Percentiles rank a stretch among this genome's conserved stretches.
phyloP scores from a whole-genome alignment of 2,797 vertebrate genomes.

The Chrosomus eos region DNA sequence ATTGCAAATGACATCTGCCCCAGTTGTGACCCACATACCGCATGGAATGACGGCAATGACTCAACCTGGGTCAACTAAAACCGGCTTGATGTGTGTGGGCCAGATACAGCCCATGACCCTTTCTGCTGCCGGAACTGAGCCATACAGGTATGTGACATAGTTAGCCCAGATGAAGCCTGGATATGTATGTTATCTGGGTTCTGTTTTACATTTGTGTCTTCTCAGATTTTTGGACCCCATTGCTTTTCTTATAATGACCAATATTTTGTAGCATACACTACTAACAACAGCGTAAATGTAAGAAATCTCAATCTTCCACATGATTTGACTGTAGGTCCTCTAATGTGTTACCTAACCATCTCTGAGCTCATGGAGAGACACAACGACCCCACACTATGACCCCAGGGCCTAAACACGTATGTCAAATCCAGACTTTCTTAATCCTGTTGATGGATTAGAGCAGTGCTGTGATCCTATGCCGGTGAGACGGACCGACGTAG shows the following conservation, averaged over 20 bases:
- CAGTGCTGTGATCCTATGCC: constrained; percentile 4
- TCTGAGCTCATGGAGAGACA: constrained; percentile 33
- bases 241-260: neutral
- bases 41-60: too few relatives aligned
- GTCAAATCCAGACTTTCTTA: constrained; percentile 49
- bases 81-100: too few relatives aligned
- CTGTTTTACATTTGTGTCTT: neutral
- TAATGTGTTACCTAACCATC: constrained; percentile 34
- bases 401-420: constrained; percentile 34
- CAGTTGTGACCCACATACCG: too few relatives aligned
- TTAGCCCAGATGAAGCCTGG: too few relatives aligned
- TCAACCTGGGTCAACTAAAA: too few relatives aligned
- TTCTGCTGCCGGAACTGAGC: too few relatives aligned
- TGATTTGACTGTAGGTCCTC: neutral
- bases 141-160: too few relatives aligned
- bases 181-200: neutral
- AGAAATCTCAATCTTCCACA: neutral
- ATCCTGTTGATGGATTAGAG: constrained; percentile 47
- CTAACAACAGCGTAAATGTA: neutral
- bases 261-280: neutral
- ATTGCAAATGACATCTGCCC: too few relatives aligned
- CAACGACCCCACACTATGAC: constrained; percentile 12
- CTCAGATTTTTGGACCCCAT: neutral
- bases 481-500: constrained; percentile 1
- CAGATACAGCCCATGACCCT: too few relatives aligned